Evolutionary conservation across 2,113 vertebrate genomes (phyloP), one percentile per base, ranked within the genome.

Genomic region (Syngnathus scovelli): DNA sequence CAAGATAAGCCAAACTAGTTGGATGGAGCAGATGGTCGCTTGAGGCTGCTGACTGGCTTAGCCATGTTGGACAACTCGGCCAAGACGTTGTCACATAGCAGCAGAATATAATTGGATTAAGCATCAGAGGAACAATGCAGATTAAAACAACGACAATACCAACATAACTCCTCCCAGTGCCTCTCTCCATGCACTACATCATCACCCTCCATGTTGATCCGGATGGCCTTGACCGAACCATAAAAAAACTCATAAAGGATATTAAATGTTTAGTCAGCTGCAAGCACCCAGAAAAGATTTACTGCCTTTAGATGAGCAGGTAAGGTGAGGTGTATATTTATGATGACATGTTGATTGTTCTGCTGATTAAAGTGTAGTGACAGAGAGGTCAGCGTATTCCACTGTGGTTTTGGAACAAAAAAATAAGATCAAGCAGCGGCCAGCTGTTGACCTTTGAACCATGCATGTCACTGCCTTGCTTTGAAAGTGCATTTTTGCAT

Each of bases 1-100:
- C 10, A 60, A 41, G 13, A 44, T 64, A 51, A 58, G 72, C 27
- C 27, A 33, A 33, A 33, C 27, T 33, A 61, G 55, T 79, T 69
- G 61, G 60, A 79, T 63, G 63, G 49, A 81, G 66, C 85, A 87
- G 83, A 85, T 83, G 81, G 79, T 71, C 37, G 43, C 52, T 70
- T 72, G 64, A 70, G 46, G 58, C 66, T 62, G 52, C 60, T 67
- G 56, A 46, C 41, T 58, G 48, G 23, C 58, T 23, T 55, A 78
- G 70, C 61, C 74, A 82, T 33, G 46, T 58, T 15, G 7, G 19
- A 51, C 37, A 71, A 37, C 54, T 66, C 39, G 46, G 77, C 76
- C 80, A 83, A 80, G 44, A 75, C 61, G 7, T 70, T 69, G 37
- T 75, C 63, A 55, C 12, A 36, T 62, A 51, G 62, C 23, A 0